Conservation (phyloP, 1,140 invertebrate species). For the Penaeus indicus region DNA sequence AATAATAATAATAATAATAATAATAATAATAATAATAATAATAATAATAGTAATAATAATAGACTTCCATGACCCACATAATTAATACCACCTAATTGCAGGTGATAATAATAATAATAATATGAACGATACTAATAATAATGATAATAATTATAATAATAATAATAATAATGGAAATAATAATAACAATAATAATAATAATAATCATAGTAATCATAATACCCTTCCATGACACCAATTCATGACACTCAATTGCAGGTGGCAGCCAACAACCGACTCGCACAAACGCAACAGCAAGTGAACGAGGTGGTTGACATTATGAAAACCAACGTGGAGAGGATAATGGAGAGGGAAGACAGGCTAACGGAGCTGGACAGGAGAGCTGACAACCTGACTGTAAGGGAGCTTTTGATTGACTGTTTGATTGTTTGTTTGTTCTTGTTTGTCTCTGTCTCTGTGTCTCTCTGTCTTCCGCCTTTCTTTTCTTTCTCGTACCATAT, state of each 20-base stretch:
- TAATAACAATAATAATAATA: not conserved
- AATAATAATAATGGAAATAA: no score
- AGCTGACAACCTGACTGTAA: constrained; percentile 64
- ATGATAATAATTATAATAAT: no score
- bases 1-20: no score
- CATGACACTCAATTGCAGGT: not conserved
- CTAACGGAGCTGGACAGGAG: constrained; percentile 67
- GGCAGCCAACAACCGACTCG: constrained; percentile 40
- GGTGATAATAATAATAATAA: no score
- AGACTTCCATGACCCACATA: no score
- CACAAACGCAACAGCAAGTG: constrained; percentile 65
- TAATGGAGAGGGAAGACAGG: constrained; percentile 68
- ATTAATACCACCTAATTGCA: no score
- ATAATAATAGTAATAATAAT: no score
- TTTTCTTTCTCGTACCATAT: no score
- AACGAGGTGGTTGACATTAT: constrained; percentile 68
- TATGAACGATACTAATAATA: no score
- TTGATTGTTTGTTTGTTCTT: not conserved
- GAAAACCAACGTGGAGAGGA: constrained; percentile 68
- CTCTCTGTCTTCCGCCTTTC: not conserved
- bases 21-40: no score
- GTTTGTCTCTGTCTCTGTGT: not conserved
- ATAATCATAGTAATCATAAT: not conserved
- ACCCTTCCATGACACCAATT: no score
- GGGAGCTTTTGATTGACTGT: not conserved